Conservation (phyloP, 2,797 vertebrate genomes). For the Malacoctenus gilli region DNA sequence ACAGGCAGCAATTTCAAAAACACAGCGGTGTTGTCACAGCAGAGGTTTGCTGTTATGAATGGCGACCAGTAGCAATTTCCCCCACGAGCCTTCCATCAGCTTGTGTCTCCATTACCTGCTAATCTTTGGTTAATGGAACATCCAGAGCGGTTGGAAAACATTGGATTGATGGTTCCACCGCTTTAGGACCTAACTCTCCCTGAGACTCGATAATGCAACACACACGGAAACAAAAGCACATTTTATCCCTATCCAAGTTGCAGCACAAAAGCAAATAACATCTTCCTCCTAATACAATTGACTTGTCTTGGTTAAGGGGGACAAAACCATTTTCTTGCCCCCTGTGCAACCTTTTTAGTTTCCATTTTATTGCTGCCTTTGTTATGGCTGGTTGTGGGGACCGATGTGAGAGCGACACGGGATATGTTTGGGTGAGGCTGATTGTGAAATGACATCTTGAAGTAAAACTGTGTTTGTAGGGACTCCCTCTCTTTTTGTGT, state of each 20-base stretch:
- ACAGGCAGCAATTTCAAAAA: not conserved
- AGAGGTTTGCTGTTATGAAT: constrained; percentile 21
- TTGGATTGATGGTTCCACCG: constrained; percentile 60
- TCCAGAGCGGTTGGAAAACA: constrained; percentile 36
- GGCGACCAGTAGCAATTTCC: constrained; percentile 16
- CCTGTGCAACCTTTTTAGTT: constrained; percentile 49
- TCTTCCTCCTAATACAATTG: constrained; percentile 62
- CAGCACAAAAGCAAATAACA: constrained; percentile 56
- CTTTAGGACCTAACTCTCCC: constrained; percentile 56
- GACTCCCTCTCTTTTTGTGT: constrained; percentile 71
- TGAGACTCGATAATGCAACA: constrained; percentile 55
- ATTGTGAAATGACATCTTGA: constrained; percentile 84
- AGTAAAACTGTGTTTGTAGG: constrained; percentile 78
- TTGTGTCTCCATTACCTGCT: constrained; percentile 40
- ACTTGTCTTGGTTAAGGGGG: too few species aligned
- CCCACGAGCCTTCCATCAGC: constrained; percentile 29
- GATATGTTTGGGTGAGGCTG: constrained; percentile 76
- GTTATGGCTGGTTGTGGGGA: constrained; percentile 40
- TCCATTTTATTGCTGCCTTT: constrained; percentile 51
- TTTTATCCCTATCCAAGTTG: constrained; percentile 50
- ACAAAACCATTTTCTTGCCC: too few species aligned
- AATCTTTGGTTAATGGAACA: constrained; percentile 50
- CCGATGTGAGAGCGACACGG: constrained; percentile 46
- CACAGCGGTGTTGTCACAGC: constrained; percentile 13
- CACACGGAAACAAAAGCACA: constrained; percentile 49